Evolutionary conservation across 2,888 invertebrate species (phyloP).

Genomic region (Megamerina dolium): DNA sequence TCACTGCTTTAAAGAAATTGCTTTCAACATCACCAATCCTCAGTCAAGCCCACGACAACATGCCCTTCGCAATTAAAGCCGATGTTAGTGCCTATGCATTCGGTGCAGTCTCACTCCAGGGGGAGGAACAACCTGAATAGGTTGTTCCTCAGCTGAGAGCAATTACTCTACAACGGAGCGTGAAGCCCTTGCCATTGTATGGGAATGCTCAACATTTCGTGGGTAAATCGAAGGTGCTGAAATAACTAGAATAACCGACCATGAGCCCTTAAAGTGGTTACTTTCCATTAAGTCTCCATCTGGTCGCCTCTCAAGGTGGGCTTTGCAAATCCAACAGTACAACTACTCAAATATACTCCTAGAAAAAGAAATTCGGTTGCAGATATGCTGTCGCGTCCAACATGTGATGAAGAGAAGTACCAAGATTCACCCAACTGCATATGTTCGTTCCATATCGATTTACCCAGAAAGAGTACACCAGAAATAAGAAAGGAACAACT

Average conservation of each 20-base stretch:
- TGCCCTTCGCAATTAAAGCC: constrained; percentile 6
- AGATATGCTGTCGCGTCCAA: constrained; percentile 12
- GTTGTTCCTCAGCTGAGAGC: constrained; percentile 32
- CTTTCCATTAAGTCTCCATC: constrained; percentile 37
- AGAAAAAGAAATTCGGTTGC: constrained; percentile 28
- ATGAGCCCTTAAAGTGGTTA: constrained; percentile 50
- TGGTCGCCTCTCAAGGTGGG: constrained; percentile 49
- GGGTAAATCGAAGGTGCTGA: constrained; percentile 41
- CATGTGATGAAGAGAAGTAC: no score
- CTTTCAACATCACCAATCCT: constrained; percentile 5
- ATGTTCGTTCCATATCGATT: constrained; percentile 8
- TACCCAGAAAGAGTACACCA: constrained; percentile 8
- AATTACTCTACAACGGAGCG: constrained; percentile 45
- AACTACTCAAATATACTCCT: constrained; percentile 39
- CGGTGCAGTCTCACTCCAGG: constrained; percentile 18
- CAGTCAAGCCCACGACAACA: constrained; percentile 8
- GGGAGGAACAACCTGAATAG: constrained; percentile 24
- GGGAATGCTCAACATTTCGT: constrained; percentile 35
- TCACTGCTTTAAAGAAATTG: constrained; percentile 2
- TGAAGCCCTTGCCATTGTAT: constrained; percentile 29
- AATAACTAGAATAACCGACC: constrained; percentile 42
- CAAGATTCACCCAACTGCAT: constrained; percentile 3
- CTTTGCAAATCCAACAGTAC: constrained; percentile 41
- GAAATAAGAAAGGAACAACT: constrained; percentile 12
- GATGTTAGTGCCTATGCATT: constrained; percentile 3